phyloP scores from a whole-genome alignment of 2,113 vertebrate genomes.

The Misgurnus anguillicaudatus region DNA sequence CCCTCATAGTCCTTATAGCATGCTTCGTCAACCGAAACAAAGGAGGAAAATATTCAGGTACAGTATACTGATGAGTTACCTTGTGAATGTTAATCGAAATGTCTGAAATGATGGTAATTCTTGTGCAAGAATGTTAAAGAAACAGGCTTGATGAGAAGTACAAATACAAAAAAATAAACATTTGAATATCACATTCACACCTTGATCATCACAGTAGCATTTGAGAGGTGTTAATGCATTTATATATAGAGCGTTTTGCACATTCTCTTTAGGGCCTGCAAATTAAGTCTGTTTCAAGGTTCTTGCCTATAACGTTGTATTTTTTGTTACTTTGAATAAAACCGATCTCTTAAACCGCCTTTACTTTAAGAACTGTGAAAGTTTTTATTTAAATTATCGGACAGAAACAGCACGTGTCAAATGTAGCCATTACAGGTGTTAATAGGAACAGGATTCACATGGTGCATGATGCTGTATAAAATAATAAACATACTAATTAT shows the following conservation, averaged over 20 bases:
- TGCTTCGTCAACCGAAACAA: conserved; percentile 97
- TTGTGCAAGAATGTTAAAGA: not conserved
- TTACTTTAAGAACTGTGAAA: not conserved
- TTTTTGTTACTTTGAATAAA: not conserved
- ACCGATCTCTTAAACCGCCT: not conserved
- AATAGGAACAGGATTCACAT: not conserved
- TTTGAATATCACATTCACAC: conserved; percentile 5
- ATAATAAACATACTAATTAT: not conserved
- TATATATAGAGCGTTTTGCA: conserved; percentile 39
- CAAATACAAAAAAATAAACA: not conserved
- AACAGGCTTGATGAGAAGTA: not conserved
- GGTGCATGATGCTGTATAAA: not conserved
- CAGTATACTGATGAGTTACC: conserved; percentile 5
- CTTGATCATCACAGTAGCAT: not conserved
- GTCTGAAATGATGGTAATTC: not conserved
- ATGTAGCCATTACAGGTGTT: conserved; percentile 6
- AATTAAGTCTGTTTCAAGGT: conserved; percentile 1
- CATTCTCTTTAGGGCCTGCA: conserved; percentile 31
- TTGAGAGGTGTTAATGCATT: conserved; percentile 2
- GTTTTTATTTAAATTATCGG: conserved; percentile 5
- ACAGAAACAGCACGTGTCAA: not conserved
- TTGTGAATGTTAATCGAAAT: not conserved
- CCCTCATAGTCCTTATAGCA: conserved; percentile 84
- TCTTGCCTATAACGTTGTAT: not conserved
- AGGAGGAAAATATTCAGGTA: conserved; percentile 97